Evolutionary conservation across 2,113 vertebrate genomes (phyloP).

Genomic region (Sturnira hondurensis): DNA sequence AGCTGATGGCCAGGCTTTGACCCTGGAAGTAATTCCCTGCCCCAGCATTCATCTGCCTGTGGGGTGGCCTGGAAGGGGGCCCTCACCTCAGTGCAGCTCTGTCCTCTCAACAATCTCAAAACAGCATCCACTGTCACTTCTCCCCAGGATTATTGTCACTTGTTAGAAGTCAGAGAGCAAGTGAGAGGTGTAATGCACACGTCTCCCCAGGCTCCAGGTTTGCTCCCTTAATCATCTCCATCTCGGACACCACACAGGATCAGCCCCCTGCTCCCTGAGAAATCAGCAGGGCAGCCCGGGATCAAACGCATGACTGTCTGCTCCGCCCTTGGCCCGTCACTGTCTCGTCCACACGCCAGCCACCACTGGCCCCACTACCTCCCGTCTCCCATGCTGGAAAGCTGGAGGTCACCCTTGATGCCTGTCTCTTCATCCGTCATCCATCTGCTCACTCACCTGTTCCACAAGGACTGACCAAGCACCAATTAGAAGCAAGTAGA

Average conservation of each 20-base stretch:
- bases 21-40: slow-evolving; percentile 67
- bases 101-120: slow-evolving; percentile 73
- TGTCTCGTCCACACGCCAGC: rapidly evolving
- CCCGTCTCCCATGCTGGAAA: background rate
- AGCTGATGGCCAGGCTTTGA: slow-evolving; percentile 58
- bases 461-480: background rate
- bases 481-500: background rate
- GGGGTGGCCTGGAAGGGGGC: slow-evolving; percentile 52
- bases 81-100: slow-evolving; percentile 47
- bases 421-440: background rate
- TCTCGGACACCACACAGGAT: background rate
- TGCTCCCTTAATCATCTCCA: slow-evolving; percentile 68
- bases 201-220: slow-evolving; percentile 70
- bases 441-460: background rate
- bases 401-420: background rate
- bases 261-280: background rate
- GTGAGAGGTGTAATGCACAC: slow-evolving; percentile 74
- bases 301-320: background rate
- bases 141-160: slow-evolving; percentile 62
- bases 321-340: background rate
- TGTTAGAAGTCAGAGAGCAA: slow-evolving; percentile 80
- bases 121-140: slow-evolving; percentile 69
- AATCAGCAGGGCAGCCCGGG: background rate
- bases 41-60: slow-evolving; percentile 38
- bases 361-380: background rate